Evolutionary conservation across 2,797 vertebrate species (phyloP).

Genomic region (Ispidina picta): DNA sequence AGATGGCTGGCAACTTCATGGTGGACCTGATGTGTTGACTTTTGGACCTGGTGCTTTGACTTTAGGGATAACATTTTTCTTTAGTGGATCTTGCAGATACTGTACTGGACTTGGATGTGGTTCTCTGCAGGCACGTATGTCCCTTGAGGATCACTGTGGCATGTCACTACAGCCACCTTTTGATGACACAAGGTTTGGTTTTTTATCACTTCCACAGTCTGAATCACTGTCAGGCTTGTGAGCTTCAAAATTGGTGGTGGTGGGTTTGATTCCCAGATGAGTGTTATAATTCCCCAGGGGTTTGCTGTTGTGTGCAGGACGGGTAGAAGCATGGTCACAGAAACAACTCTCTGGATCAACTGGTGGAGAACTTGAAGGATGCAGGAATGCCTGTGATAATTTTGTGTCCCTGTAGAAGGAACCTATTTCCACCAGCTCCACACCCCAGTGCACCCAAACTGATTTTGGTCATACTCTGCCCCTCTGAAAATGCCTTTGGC

Average conservation of each 20-base stretch:
- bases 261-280: neutral
- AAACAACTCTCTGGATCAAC: neutral
- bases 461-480: neutral
- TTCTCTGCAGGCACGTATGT: neutral
- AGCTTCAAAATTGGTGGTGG: neutral
- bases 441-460: neutral
- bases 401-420: neutral
- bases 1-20: neutral
- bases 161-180: neutral
- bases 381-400: neutral
- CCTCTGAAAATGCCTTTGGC: conserved; percentile 31
- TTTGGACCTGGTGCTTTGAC: neutral
- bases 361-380: neutral
- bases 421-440: neutral
- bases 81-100: neutral
- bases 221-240: neutral
- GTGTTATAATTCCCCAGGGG: neutral
- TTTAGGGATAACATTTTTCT: neutral
- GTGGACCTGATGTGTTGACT: neutral
- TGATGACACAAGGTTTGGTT: neutral
- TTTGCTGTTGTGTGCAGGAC: neutral
- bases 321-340: neutral
- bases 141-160: neutral
- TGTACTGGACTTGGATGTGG: fast-evolving
- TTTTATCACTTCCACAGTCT: neutral